Conservation (phyloP, 2,888 invertebrate species). For the Hermaeophaga mercurialis region DNA sequence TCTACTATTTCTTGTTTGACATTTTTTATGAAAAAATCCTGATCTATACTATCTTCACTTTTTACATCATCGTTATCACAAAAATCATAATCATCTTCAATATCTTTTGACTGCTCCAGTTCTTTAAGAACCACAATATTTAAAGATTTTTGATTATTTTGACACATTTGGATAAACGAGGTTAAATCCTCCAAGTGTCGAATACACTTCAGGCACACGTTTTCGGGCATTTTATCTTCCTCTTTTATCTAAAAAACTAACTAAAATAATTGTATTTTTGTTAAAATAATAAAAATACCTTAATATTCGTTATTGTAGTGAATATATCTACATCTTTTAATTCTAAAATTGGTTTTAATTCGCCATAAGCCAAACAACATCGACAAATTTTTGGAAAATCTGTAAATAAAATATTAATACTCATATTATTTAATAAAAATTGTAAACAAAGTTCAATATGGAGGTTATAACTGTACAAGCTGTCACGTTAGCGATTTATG, state of each 20-base stretch:
- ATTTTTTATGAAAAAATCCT: constrained; percentile 24
- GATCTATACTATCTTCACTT: constrained; percentile 24
- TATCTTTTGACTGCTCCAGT: constrained; percentile 19
- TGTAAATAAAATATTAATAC: constrained; percentile 25
- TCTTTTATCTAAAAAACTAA: constrained; percentile 34
- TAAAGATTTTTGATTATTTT: constrained; percentile 28
- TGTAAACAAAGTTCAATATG: constrained; percentile 27
- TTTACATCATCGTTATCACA: constrained; percentile 26
- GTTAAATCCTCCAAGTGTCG: constrained; percentile 30
- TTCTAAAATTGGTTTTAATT: constrained; percentile 27
- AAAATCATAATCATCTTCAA: constrained; percentile 14
- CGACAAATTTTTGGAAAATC: constrained; percentile 37
- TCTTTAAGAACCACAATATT: constrained; percentile 25
- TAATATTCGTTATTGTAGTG: constrained; percentile 24
- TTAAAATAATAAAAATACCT: constrained; percentile 26
- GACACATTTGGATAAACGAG: constrained; percentile 31
- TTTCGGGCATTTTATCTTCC: constrained; percentile 35
- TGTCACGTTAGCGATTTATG: not conserved
- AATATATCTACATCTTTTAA: constrained; percentile 23
- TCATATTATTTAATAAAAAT: constrained; percentile 26
- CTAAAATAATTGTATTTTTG: not conserved
- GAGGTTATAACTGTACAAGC: constrained; percentile 29
- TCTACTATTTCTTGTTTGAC: constrained; percentile 32
- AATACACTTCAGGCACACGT: constrained; percentile 32
- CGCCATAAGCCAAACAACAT: constrained; percentile 29